Base-by-base conservation (phyloP, 2,797 vertebrate species). In the Pipistrellus kuhlii region DNA sequence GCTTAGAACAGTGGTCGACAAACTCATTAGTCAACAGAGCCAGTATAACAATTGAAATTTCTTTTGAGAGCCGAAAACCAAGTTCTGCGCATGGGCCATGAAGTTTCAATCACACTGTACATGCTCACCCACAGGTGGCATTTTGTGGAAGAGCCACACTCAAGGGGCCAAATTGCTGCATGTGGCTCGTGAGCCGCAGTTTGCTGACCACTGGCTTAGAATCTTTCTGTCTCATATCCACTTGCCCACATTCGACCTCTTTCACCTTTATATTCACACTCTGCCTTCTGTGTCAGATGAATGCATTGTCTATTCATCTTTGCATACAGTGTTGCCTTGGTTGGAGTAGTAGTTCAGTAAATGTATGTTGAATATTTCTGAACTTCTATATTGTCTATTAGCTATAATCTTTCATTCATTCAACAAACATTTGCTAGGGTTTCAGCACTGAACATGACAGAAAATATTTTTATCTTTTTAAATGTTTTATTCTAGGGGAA, bases 341-440 rank as follows among this genome's bases (percentile, higher is more conserved):
- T 84, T 32, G 64, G 27, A 76, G n/a, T 77, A 62, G 15, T 15
- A 71, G 6, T n/a, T 85, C 30, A 83, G 48, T 89, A 75, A 78
- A 93, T 94, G 46, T 72, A 88, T 93, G 25, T 83, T 80, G 8
- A 83, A 89, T 64, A 64, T 15, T 78, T 78, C 46, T 38, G 55
- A 51, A 66, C 23, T n/a, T 78, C n/a, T 53, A 55, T 90, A 68
- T 84, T 85, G 76, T 80, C 48, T 53, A 51, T 14, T 71, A 80
- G 15, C 8, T 66, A 76, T 86, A 88, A n/a, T 1, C 57, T 86
- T 78, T 84, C 32, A 62, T 90, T 81, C 17, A 91, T 30, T 89
- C 35, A 82, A 73, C n/a, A 82, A 76, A 91, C 41, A 89, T 94
- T 93, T 94, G 66, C 17, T 84, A 23, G 20, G 12, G 8, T 83